Conservation (phyloP, 2,113 vertebrate genomes). For the Terrapene triunguis region DNA sequence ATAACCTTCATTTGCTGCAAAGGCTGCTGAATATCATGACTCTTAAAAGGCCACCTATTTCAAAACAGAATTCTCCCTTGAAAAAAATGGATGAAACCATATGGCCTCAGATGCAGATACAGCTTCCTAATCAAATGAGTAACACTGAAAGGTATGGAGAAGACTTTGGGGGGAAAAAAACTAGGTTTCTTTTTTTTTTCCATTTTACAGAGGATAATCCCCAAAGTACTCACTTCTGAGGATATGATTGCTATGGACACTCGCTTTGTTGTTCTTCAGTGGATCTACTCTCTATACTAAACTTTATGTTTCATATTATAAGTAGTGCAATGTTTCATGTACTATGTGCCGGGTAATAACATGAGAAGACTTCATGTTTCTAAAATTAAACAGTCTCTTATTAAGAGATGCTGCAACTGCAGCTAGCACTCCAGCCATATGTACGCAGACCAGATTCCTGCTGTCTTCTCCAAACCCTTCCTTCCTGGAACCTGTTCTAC, state of each 20-base stretch:
- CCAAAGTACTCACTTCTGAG: constrained; percentile 17
- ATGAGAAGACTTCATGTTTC: not conserved
- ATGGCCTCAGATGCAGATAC: not conserved
- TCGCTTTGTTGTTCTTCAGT: constrained; percentile 17
- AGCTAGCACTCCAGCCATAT: not conserved
- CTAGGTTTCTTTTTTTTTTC: not conserved
- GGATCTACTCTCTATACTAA: not conserved
- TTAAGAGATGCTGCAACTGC: not conserved
- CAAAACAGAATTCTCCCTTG: not conserved
- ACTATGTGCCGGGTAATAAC: not conserved
- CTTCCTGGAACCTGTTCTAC: not conserved
- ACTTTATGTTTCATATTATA: constrained; percentile 47
- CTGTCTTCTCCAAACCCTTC: not conserved
- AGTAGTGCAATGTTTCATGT: constrained; percentile 22
- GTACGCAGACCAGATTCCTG: not conserved
- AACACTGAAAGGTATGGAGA: not conserved
- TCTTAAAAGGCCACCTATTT: not conserved
- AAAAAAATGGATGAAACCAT: constrained; percentile 4
- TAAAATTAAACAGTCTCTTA: constrained; percentile 3
- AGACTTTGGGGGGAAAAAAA: not conserved
- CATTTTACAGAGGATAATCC: not conserved
- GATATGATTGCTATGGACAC: not conserved
- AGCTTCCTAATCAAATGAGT: not conserved
- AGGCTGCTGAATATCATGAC: not conserved
- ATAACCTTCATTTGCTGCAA: not conserved